Evolutionary conservation across 2,113 vertebrate genomes (phyloP), one percentile per base, ranked within the genome.

Genomic region (Stercorarius parasiticus): DNA sequence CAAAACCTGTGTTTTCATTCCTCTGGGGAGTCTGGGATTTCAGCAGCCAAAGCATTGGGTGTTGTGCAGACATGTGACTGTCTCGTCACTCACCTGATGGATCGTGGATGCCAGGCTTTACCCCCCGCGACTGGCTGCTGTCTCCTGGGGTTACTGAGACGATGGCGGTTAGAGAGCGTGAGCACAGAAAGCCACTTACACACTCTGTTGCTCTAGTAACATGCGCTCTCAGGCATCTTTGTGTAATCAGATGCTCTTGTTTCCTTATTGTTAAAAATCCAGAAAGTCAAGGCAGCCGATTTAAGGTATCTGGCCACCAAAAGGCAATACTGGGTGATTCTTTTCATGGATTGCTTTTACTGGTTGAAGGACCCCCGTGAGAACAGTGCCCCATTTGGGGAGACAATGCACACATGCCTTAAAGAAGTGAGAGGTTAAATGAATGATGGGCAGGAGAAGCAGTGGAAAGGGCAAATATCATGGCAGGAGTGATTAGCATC

Each of bases 321-420:
- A 56, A 66, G 69, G 13, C 36, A 13, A 49, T 2, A 1, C n/a
- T 43, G 67, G 16, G 40, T 30, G 83, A 47, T 86, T 43, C 10
- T 58, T 58, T 43, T 29, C 5, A 2, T 10, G 7, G 34, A 32
- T 58, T 22, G 52, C 6, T 52, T 47, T 43, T 38, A 2, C 45
- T 76, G 78, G 17, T 17, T 76, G 80, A 62, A 64, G 40, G 59
- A 70, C 4, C n/a, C 29, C 17, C 6, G 2, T 47, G 65, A 29
- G 69, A 26, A 12, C 32, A 40, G 52, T 11, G 49, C 43, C 49
- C 52, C 3, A 0, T 58, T 58, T 34, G 53, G 69, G 72, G 52
- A 67, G 29, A 27, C 56, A 25, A 1, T 10, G 23, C 23, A 27
- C 43, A 6, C 0, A 0, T 59, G 13, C 65, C 26, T 29, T 30